Evolutionary conservation across 2,888 invertebrate genomes (phyloP).

Genomic region (Punctoribates punctum): DNA sequence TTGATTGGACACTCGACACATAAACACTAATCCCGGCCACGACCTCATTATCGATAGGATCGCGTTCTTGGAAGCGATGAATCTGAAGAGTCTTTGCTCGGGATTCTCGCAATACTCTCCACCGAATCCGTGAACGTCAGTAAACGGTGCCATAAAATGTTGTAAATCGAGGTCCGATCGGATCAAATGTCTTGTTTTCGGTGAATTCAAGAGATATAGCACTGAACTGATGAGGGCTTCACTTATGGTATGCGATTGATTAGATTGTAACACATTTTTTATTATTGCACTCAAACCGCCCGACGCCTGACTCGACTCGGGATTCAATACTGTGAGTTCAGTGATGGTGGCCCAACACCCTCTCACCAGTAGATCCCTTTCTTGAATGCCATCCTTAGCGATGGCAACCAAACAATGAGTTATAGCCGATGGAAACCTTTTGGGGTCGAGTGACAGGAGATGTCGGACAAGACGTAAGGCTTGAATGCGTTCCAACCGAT

Average conservation of each 20-base stretch:
- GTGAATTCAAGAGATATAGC: constrained; percentile 77
- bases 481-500: constrained; percentile 76
- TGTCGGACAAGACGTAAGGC: constrained; percentile 77
- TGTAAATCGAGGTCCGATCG: constrained; percentile 69
- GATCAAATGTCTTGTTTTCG: constrained; percentile 70
- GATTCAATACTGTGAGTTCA: constrained; percentile 81
- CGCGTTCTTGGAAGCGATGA: constrained; percentile 75
- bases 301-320: constrained; percentile 67
- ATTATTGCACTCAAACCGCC: constrained; percentile 69
- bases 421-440: constrained; percentile 68
- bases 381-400: constrained; percentile 69
- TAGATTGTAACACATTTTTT: constrained; percentile 64
- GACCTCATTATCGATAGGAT: constrained; percentile 75
- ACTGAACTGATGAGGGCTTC: constrained; percentile 85
- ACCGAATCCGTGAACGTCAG: constrained; percentile 70
- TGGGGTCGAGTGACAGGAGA: constrained; percentile 64
- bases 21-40: constrained; percentile 64
- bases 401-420: constrained; percentile 76
- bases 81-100: constrained; percentile 69
- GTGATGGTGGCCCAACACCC: constrained; percentile 81
- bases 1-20: constrained; percentile 50
- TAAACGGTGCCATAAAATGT: constrained; percentile 85
- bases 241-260: constrained; percentile 39
- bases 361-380: constrained; percentile 75
- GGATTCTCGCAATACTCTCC: constrained; percentile 50